Conservation (phyloP, 64 coral and sea anemone species). For the Stylophora pistillata region DNA sequence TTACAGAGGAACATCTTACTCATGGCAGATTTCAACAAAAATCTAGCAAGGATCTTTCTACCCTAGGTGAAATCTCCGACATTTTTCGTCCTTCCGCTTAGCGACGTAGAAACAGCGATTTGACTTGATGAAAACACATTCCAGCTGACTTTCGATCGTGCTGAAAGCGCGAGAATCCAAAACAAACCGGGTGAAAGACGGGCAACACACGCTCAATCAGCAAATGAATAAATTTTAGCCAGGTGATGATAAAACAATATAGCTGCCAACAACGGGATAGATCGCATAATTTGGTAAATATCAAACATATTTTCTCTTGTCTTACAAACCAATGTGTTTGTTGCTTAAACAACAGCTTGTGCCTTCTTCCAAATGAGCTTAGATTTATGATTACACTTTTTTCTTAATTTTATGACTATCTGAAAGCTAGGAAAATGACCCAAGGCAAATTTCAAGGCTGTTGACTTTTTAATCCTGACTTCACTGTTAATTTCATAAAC, state of each 20-base stretch:
- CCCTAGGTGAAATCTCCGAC: background rate
- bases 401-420: background rate
- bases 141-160: background rate
- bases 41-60: background rate
- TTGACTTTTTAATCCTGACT: background rate
- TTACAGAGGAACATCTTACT: background rate
- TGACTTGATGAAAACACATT: background rate
- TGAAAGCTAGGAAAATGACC: background rate
- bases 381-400: background rate
- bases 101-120: background rate
- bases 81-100: conserved; percentile 17
- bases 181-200: background rate
- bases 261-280: background rate
- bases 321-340: background rate
- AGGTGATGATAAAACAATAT: conserved; percentile 6
- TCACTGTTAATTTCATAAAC: conserved; percentile 18
- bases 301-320: background rate
- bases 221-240: conserved; percentile 45
- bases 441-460: background rate
- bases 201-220: background rate
- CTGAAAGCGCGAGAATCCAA: background rate
- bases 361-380: background rate
- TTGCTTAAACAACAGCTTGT: background rate
- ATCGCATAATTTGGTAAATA: conserved; percentile 3
- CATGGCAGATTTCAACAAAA: background rate